Evolutionary conservation across 1,140 invertebrate genomes (phyloP), one percentile per base, ranked within the genome.

Genomic region (Drosophila sproati): DNA sequence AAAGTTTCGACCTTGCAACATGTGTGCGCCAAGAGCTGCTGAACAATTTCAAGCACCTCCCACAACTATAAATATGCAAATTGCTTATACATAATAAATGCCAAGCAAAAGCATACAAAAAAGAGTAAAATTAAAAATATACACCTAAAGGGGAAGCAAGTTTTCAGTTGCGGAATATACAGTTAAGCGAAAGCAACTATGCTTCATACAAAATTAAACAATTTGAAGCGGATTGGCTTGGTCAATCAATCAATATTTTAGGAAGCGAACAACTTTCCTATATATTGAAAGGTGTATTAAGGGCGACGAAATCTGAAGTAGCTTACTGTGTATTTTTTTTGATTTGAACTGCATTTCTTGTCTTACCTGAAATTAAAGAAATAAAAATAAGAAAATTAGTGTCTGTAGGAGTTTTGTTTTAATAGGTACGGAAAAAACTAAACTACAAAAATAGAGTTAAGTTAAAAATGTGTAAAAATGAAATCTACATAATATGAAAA

Each of bases 61-160:
- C 7, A 10, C 32, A 32, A 37, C 63, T 60, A 73, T 80, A 79
- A 77, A 80, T 80, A 77, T 80, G 74, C 64, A 80, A 80, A 80
- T 80, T 68, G 74, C 56, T 70, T 77, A 68, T 80, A 74, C 77
- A 80, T 77, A 80, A 80, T 77, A 64, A 63, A 77, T 37, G 54
- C 71, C 45, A 20, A 69, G 63, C 47, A 55, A 34, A 39, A 62
- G 63, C 35, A 61, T 68, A 54, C 60, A 34, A 60, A 61, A 8
- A 31, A 41, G 43, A 60, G 28, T 35, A 34, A 29, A 34, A 28
- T 34, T 4, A 57, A 48, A 69, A 59, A 47, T 63, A 47, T 63
- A 12, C 39, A 64, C 29, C 55, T 64, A 60, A 55, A 50, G 34
- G 39, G 31, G 32, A 48, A 32, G 31, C 5, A 8, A 43, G 67